Percentiles rank a stretch among this genome's conserved stretches.
These are phyloP conservation scores for Aspidiotus rigidus DNA, from an alignment of 2,888 invertebrate species.

Conservation along the genomic window DNA sequence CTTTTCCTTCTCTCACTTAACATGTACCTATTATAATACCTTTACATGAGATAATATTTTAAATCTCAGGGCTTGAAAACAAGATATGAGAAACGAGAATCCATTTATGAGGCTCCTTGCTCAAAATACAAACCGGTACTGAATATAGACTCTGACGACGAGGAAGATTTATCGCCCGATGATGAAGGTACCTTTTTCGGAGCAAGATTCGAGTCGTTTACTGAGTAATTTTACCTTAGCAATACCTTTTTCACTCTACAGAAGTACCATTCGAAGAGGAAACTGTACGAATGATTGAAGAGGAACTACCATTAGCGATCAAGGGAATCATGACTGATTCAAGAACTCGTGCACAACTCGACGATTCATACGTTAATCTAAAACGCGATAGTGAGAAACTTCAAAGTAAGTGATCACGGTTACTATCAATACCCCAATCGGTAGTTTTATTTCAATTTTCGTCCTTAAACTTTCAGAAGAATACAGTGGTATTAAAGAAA, in stretches of 20 bases:
- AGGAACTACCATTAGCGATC: background rate
- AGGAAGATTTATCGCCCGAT: slow-evolving; percentile 42
- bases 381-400: background rate
- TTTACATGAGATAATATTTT: background rate
- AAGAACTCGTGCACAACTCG: background rate
- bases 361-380: background rate
- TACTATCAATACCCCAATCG: background rate
- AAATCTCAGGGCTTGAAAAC: slow-evolving; percentile 36
- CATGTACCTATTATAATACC: background rate
- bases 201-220: background rate
- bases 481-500: slow-evolving; percentile 2
- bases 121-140: slow-evolving; percentile 46
- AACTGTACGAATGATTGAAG: slow-evolving; percentile 9
- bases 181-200: slow-evolving; percentile 18
- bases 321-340: background rate
- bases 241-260: slow-evolving; percentile 5
- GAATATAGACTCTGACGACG: slow-evolving; percentile 52
- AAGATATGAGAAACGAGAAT: slow-evolving; percentile 36
- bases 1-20: background rate
- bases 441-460: background rate
- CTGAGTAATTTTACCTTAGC: background rate
- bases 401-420: background rate
- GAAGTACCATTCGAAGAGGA: slow-evolving; percentile 10
- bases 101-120: slow-evolving; percentile 41
- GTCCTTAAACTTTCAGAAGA: background rate